Evolutionary conservation across 2,113 vertebrate genomes (phyloP), one percentile per base, ranked within the genome.

Genomic region (Calypte anna): DNA sequence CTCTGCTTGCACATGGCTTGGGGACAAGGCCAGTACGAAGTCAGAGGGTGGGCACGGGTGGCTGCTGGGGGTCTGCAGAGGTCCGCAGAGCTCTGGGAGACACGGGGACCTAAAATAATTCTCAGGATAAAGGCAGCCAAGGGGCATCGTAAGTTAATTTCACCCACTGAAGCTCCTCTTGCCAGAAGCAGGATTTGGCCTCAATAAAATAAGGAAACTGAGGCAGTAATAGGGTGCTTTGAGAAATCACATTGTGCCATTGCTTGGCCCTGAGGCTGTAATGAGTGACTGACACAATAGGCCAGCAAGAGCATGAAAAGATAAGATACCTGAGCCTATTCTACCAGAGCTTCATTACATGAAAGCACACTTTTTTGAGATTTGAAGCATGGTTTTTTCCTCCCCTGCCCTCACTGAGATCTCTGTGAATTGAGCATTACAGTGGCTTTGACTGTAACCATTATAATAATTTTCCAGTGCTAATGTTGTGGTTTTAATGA

Each of bases 371-470:
- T 74, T 91, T 83, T 93, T 74, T 63, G 64, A 73, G 58, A 79
- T 72, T 2, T 13, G 36, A 79, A 94, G 59, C 46, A 33, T 27
- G 31, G 72, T 58, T 64, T 63, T 75, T 67, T 72, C 20, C 74
- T 63, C 50, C 62, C n/a, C 21, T 83, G 55, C 80, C 77, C 66
- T 93, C 20, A 1, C 59, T 43, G 91, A 94, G 76, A 77, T 96
- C 61, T 75, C 85, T 92, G 94, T 94, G 94, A 94, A 94, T 78
- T 93, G 67, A 92, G 62, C 97, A 97, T 98, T 98, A 97, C 98
- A 98, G 98, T 98, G 98, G 98, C 98, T 98, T 98, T 98, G 98
- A 98, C 98, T 98, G 96, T 98, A 98, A 98, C 97, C 97, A 97
- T 97, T 97, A 96, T 98, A 98, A 98, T 97, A 95, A 88, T 96